Evolutionary conservation across 2,888 invertebrate genomes (phyloP).

Genomic region (Drosophila mimetica): DNA sequence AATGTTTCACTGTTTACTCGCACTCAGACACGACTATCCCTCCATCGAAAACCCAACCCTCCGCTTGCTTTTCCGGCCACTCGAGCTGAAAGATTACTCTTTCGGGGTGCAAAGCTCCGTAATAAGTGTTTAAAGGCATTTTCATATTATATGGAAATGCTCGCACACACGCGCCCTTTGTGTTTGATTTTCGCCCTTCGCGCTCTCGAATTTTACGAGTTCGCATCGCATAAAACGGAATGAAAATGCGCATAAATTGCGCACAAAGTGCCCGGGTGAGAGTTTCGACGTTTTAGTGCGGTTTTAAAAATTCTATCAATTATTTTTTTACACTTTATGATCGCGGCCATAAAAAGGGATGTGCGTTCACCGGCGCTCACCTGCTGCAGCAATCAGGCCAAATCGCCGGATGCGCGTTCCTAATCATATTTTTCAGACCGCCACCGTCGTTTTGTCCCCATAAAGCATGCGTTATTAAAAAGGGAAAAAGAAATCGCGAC

Average conservation of each 20-base stretch:
- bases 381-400: conserved; percentile 20
- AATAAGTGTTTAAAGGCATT: conserved; percentile 78
- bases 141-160: conserved; percentile 77
- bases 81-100: conserved; percentile 68
- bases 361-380: conserved; percentile 25
- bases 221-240: conserved; percentile 72
- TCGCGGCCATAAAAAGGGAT: conserved; percentile 54
- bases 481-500: conserved; percentile 1
- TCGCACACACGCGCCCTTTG: conserved; percentile 53
- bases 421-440: conserved; percentile 28
- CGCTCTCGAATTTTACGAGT: conserved; percentile 70
- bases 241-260: conserved; percentile 74
- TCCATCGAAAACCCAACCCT: too few relatives aligned
- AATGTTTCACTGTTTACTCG: conserved; percentile 69
- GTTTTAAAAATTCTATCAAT: conserved; percentile 80
- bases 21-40: conserved; percentile 46
- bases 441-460: too few relatives aligned
- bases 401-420: conserved; percentile 22
- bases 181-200: conserved; percentile 68
- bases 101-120: conserved; percentile 67
- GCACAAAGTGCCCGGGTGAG: conserved; percentile 38
- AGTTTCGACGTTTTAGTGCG: conserved; percentile 49
- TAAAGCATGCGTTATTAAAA: conserved; percentile 41
- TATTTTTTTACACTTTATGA: conserved; percentile 70
- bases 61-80: too few relatives aligned